Base-by-base conservation (phyloP, 2,797 vertebrate species). In the Champsocephalus esox region DNA sequence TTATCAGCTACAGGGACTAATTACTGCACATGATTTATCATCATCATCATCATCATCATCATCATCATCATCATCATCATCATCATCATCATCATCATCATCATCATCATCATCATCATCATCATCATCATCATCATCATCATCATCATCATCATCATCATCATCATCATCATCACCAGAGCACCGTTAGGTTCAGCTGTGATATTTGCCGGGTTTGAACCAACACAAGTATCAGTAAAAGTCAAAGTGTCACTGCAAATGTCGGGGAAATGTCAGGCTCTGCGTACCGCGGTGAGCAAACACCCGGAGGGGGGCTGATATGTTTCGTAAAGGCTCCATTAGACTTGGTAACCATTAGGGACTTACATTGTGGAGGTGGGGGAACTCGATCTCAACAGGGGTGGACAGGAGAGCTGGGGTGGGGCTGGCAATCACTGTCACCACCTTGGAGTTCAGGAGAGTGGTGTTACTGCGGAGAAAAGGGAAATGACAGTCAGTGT, bases 361-460 rank as follows among this genome's bases (percentile, higher is more conserved):
- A 95, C 98, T 98, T 93, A 99, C 98, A 0, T 99, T 99, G 88
- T 97, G 94, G 71, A 98, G 94, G 83, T 99, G 98, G 77, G 98
- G 97, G 85, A 99, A 99, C 80, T 99, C 97, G 0, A 99, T 97
- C 88, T 99, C 98, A 72, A 99, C 79, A 0, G 98, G 97, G 2
- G 95, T 94, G 12, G 97, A 94, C 65, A 98, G 87, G 14, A 97
- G 95, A 2, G 93, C 92, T 0, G 97, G 96, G 4, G 94, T 94
- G 14, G 98, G 98, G 84, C 96, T 99, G 83, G 99, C 96, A 0
- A 96, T 99, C 83, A 99, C 97, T 0, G 97, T 96, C 91, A 99
- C 96, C 77, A 99, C 96, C 89, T 96, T 98, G 45, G 98, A 99
- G 92, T 99, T 99, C 83, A 99, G 88, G 41, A 99, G 84, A 0